Base-by-base conservation (phyloP, 2,888 invertebrate species). In the Lasioglossum marginatum region DNA sequence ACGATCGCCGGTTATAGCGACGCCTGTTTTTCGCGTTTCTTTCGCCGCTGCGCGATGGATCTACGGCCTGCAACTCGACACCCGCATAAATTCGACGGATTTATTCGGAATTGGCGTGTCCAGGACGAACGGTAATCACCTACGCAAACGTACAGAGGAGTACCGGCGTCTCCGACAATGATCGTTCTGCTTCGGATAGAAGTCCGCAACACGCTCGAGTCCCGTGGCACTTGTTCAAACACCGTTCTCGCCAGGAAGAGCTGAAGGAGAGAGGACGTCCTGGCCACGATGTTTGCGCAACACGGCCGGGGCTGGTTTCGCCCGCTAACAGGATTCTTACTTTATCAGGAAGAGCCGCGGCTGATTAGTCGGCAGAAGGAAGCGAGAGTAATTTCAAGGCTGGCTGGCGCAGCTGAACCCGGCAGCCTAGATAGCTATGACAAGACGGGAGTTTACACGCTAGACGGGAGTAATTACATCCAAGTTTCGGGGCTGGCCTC, bases 391-490 rank as follows among this genome's bases (percentile, higher is more conserved):
- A 94, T 94, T 94, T 94, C 90, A 91, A 90, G 91, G 88, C 92
- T 91, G 68, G 89, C 88, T 90, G 91, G 87, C 91, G 91, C 92
- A 93, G 93, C 92, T 92, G 92, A 92, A 92, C 90, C 89, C 92
- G 90, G 86, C 88, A 85, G 81, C 87, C 84, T 85, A 92, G 94
- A 94, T 94, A 94, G 92, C 92, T 92, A 93, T 93, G 94, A 94
- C 93, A 93, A 92, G 92, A 93, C 89, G 93, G 89, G 89, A 92
- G 93, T 93, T 93, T 93, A 92, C 92, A 92, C 90, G 92, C 91
- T 92, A 92, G 92, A 91, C 92, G 94, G 93, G 92, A 93, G 93
- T 94, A 94, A 94, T 94, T 94, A 94, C 94, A 94, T 93, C 94
- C 93, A 94, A 94, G 94, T 94, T 94, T 94, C 92, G 93, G 90